These are phyloP conservation scores for Hiodon tergisus DNA, from an alignment of 2,113 vertebrate genomes.

Conservation along the genomic window DNA sequence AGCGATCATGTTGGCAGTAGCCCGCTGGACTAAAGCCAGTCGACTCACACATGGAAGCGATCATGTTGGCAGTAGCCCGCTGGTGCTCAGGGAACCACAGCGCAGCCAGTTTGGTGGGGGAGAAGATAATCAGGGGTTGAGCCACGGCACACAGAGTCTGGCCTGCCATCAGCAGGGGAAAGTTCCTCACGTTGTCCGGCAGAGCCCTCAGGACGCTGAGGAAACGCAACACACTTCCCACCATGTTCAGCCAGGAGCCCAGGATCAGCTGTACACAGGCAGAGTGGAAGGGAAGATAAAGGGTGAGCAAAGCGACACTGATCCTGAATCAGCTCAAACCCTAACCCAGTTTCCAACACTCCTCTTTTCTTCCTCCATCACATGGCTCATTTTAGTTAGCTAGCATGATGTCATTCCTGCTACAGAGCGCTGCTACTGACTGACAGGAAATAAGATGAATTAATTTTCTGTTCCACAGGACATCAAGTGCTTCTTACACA, in stretches of 20 bases:
- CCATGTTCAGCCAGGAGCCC: constrained; percentile 81
- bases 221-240: constrained; percentile 65
- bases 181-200: constrained; percentile 19
- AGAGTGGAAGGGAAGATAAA: background rate
- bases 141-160: constrained; percentile 80
- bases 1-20: too few relatives aligned
- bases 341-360: too few relatives aligned
- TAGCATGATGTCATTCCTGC: too few relatives aligned
- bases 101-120: constrained; percentile 86
- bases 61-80: constrained; percentile 82
- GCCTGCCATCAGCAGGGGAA: constrained; percentile 66
- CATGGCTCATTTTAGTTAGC: too few relatives aligned
- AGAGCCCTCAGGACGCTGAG: constrained; percentile 33
- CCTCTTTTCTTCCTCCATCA: too few relatives aligned
- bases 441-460: too few relatives aligned
- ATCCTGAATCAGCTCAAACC: too few relatives aligned
- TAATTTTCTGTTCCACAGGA: too few relatives aligned
- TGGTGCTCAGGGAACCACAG: constrained; percentile 92
- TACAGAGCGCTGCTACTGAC: too few relatives aligned
- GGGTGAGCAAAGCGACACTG: background rate
- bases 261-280: constrained; percentile 67
- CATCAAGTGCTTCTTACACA: too few relatives aligned
- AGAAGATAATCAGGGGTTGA: constrained; percentile 84
- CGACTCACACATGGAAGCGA: constrained; percentile 87
- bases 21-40: too few relatives aligned